Evolutionary conservation across 1,140 invertebrate species (phyloP).

Genomic region (Macrobrachium rosenbergii): DNA sequence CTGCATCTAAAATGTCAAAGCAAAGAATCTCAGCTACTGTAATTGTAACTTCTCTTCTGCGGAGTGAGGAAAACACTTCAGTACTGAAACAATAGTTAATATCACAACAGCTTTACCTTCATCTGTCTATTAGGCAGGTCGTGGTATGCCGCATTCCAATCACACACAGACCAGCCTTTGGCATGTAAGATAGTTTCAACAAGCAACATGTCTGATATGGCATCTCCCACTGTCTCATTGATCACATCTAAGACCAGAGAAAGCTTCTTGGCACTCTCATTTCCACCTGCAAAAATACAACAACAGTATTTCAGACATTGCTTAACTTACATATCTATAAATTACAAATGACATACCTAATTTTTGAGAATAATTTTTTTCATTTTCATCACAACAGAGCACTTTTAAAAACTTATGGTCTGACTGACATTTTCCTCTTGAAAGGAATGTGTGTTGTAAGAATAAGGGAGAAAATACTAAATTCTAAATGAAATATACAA

Average conservation of each 20-base stretch:
- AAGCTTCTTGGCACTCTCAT: slow-evolving; percentile 76
- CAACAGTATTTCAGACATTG: no score
- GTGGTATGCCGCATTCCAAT: slow-evolving; percentile 86
- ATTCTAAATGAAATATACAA: no score
- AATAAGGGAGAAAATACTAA: no score
- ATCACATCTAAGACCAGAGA: slow-evolving; percentile 84
- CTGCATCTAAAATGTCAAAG: no score
- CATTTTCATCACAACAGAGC: no score
- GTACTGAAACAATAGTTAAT: background rate
- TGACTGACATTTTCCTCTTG: no score
- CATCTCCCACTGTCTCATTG: slow-evolving; percentile 97
- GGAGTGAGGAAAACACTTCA: background rate
- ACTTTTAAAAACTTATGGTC: no score
- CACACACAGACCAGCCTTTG: slow-evolving; percentile 81
- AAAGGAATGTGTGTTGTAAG: no score
- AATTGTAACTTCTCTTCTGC: background rate
- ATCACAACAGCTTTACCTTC: slow-evolving; percentile 78
- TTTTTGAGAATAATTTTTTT: no score
- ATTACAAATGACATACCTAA: no score
- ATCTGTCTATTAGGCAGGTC: slow-evolving; percentile 91
- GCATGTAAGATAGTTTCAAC: slow-evolving; percentile 91
- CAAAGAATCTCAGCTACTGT: no score
- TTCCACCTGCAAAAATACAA: slow-evolving; percentile 62
- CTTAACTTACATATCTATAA: no score
- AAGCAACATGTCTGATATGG: slow-evolving; percentile 93